Percentiles rank a stretch among this genome's conserved stretches.
phyloP scores from a whole-genome alignment of 2,113 vertebrate species.

The Ailurus styani region DNA sequence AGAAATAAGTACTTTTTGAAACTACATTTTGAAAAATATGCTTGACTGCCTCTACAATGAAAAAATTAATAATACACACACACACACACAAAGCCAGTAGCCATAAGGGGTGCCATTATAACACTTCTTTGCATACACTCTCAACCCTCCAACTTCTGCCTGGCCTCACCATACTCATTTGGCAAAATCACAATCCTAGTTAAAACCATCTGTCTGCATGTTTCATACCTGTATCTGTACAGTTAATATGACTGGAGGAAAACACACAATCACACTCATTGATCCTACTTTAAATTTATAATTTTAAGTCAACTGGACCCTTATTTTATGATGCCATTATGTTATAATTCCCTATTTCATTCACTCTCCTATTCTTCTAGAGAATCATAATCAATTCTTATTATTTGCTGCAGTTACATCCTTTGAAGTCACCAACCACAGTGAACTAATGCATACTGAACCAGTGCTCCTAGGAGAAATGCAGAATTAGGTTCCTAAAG shows the following conservation, averaged over 20 bases:
- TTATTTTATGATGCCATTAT: too few species aligned
- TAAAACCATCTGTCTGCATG: background rate
- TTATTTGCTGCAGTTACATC: background rate
- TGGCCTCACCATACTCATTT: background rate
- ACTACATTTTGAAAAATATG: background rate
- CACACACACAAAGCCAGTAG: background rate
- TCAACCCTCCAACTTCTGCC: background rate
- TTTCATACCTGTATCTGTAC: background rate
- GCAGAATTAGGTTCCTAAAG: background rate
- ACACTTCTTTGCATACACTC: background rate
- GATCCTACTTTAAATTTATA: background rate
- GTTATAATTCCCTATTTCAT: background rate
- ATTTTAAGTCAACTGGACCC: background rate
- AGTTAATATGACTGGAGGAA: background rate
- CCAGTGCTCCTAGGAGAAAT: background rate
- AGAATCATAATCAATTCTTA: background rate
- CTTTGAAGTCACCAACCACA: background rate
- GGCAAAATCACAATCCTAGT: background rate
- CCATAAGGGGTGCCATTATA: background rate
- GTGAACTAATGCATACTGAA: background rate
- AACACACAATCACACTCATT: background rate
- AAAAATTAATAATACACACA: background rate
- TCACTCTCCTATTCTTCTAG: background rate
- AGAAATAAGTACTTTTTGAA: background rate
- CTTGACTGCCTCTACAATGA: background rate